These are phyloP conservation scores for Globia sparganii DNA, from an alignment of 2,888 invertebrate genomes.

Conservation along the genomic window DNA sequence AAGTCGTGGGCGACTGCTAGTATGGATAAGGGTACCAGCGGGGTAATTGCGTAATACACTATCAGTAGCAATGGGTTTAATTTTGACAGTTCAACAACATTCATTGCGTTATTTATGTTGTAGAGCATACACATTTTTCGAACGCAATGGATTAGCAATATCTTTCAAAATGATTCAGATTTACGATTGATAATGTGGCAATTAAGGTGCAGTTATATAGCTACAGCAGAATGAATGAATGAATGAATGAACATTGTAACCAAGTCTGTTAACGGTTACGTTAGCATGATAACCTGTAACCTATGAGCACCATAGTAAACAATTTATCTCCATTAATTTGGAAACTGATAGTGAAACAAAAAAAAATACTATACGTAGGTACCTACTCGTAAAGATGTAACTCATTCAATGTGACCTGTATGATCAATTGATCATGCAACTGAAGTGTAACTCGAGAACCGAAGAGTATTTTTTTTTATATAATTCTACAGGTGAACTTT, in stretches of 20 bases:
- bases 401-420: conserved; percentile 10
- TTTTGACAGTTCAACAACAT: too few relatives aligned
- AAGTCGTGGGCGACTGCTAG: background rate
- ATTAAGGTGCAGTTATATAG: too few relatives aligned
- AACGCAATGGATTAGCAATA: too few relatives aligned
- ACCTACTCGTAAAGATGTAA: conserved; percentile 26
- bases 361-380: conserved; percentile 15
- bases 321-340: conserved; percentile 44
- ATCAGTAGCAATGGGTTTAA: too few relatives aligned
- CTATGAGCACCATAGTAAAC: conserved; percentile 43
- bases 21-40: background rate
- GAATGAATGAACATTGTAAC: conserved; percentile 24
- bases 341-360: conserved; percentile 40
- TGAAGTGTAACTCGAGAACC: background rate
- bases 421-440: background rate
- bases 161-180: too few relatives aligned
- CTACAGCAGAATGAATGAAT: background rate
- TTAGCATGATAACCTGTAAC: conserved; percentile 30
- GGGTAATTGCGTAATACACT: too few relatives aligned
- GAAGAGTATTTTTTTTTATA: background rate
- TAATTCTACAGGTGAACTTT: too few relatives aligned
- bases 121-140: too few relatives aligned
- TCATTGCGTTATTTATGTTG: too few relatives aligned
- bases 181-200: too few relatives aligned
- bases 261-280: conserved; percentile 24